Evolutionary conservation across 2,113 vertebrate genomes (phyloP), one percentile per base, ranked within the genome.

Genomic region (Oxyura jamaicensis): DNA sequence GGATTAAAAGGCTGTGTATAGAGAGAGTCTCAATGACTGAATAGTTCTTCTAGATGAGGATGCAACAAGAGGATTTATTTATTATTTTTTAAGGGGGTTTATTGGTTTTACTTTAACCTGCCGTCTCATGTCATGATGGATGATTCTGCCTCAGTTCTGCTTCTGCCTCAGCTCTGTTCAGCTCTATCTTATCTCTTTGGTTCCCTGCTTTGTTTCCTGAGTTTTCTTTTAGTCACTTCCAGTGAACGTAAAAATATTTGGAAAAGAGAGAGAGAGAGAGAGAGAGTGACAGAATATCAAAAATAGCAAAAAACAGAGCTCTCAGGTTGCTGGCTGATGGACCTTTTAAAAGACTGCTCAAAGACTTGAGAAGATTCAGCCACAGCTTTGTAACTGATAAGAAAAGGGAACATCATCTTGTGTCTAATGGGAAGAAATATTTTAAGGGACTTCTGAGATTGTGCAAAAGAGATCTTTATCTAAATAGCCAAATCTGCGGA

Each of bases 1-100:
- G 1, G 4, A 0, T 8, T 76, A 15, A 31, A 62, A 15, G 4
- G 1, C 1, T 13, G 11, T 55, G 58, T 83, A 7, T 58, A 71
- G 31, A 62, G 21, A 52, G 5, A 46, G 3, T 35, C 33, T 59
- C 22, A 31, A 60, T 26, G n/a, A 23, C 4, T 26, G 9, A 72
- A 59, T 2, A 50, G 2, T 10, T 79, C 2, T 6, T 63, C 1
- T 3, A 62, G 11, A 11, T 44, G 20, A 79, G 11, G 7, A 62
- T 53, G 52, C 19, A 93, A 14, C 16, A 46, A 35, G 22, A 58
- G 20, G 46, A 21, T 21, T 21, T 21, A 6, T 48, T 48, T 48
- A 10, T 46, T 56, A 1, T 1, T 46, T 89, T 18, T 65, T 58
- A 71, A 42, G 13, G 15, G 28, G 25, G 35, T 39, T 53, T 85